A percentile compares a stretch with the other conserved stretches of the same genome.
phyloP scores from a whole-genome alignment of 2,113 vertebrate species.

The Xenotilapia leptura region DNA sequence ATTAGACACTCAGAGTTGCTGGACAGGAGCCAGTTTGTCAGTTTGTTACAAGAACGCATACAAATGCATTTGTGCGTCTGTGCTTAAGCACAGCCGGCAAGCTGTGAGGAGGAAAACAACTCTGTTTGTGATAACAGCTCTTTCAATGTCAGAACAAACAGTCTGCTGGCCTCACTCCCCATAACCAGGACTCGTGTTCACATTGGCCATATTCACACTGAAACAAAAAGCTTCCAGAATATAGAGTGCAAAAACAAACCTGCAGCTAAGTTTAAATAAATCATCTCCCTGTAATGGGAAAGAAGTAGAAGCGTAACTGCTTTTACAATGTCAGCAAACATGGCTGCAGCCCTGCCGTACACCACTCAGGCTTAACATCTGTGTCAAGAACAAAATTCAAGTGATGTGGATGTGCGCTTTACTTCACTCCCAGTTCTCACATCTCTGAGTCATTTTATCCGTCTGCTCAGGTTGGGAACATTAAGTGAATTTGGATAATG shows the following conservation, averaged over 20 bases:
- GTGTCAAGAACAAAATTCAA: background rate
- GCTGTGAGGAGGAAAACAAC: conserved; percentile 21
- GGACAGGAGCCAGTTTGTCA: conserved; percentile 15
- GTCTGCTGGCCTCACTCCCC: background rate
- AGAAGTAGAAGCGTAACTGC: background rate
- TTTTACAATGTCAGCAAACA: conserved; percentile 27
- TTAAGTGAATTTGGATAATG: conserved; percentile 13
- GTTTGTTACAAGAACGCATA: background rate
- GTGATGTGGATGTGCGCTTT: background rate
- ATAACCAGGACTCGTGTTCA: background rate
- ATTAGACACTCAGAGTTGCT: background rate
- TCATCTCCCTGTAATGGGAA: conserved; percentile 1
- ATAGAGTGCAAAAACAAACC: conserved; percentile 20
- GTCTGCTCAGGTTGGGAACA: background rate
- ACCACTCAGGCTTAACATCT: background rate
- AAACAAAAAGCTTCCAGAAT: conserved; percentile 9
- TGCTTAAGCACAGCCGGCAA: background rate
- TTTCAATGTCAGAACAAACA: conserved; percentile 31
- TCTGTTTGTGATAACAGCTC: conserved; percentile 28
- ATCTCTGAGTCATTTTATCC: background rate
- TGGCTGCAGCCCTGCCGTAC: background rate
- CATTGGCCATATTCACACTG: background rate
- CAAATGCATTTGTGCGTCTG: background rate
- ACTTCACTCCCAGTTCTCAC: background rate
- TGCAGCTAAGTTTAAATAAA: conserved; percentile 36